Evolutionary conservation across 2,113 vertebrate genomes (phyloP), one percentile per base, ranked within the genome.

Genomic region (Limanda limanda): DNA sequence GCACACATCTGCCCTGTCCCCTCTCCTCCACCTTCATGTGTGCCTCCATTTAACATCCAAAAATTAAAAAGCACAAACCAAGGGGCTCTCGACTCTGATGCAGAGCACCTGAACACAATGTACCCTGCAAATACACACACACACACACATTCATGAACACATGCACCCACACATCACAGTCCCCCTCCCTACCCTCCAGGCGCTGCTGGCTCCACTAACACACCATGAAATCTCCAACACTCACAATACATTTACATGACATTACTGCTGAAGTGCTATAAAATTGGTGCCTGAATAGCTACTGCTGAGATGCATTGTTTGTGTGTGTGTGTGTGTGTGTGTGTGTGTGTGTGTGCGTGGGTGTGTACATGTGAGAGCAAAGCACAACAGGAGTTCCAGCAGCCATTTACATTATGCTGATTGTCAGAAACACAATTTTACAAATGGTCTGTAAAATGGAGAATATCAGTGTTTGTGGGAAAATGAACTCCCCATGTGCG

Each of bases 211-310:
- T 76, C 72, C 67, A 73, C 79, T 68, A 89, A 79, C 71, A 55
- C 82, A 71, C 66, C 75, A 86, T 84, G 58, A 87, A 90, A 80
- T 86, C 79, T 85, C 73, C 40, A 74, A 84, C 77, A 72, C 73
- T 83, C 76, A 67, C 78, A 79, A 71, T 52, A 74, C 79, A 92
- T 89, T 91, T 88, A 63, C 87, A 89, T 88, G 71, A 74, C 83
- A 79, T 91, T 86, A 82, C 48, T 0, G n/a, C 72, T 83, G 72
- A 83, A 76, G 70, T 71, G 83, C 77, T 85, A 58, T 68, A 70
- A 82, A 88, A 83, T 54, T 27, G 58, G 42, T 70, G 77, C 47
- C 65, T 78, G 73, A 89, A 78, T 58, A 90, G 63, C 65, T 68
- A 52, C 77, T 75, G 74, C 68, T 74, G 75, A 51, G 40, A 24